Percentiles rank a stretch among this genome's conserved stretches.
Conservation (phyloP, 1,140 invertebrate species). For the Alviniconcha marisindica region DNA sequence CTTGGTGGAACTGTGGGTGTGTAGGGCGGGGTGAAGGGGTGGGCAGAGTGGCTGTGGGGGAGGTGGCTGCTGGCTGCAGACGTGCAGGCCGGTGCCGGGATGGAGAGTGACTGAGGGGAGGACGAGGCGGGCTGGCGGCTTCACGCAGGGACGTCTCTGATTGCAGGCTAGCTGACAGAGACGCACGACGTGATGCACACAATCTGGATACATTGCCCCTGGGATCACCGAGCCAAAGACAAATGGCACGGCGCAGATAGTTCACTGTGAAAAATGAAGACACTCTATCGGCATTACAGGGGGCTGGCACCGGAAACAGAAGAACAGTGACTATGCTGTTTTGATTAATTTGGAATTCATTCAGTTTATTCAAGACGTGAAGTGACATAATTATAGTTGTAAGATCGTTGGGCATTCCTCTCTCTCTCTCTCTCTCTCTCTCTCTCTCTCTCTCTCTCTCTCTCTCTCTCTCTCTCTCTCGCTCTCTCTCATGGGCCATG, state of each 20-base stretch:
- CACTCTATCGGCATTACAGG: neutral
- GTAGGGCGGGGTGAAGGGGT: neutral
- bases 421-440: neutral
- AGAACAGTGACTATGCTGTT: too few relatives aligned
- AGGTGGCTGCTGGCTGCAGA: neutral
- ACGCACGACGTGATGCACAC: slow-evolving; percentile 12
- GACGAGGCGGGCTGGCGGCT: neutral
- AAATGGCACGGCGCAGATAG: slow-evolving; percentile 1
- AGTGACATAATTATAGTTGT: too few relatives aligned
- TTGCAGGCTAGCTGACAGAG: slow-evolving; percentile 5
- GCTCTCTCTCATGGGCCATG: too few relatives aligned
- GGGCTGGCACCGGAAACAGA: too few relatives aligned
- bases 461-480: neutral
- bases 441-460: too few relatives aligned
- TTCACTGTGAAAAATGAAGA: slow-evolving; percentile 2
- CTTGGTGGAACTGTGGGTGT: neutral
- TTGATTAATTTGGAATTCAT: too few relatives aligned
- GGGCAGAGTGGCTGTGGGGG: neutral
- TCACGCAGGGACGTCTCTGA: neutral
- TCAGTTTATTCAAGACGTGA: too few relatives aligned
- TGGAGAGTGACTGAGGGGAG: too few relatives aligned
- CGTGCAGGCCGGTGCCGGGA: neutral
- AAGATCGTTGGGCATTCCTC: neutral
- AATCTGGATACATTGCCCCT: slow-evolving; percentile 1
- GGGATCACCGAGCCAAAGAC: neutral